A percentile compares a stretch with the other conserved stretches of the same genome.
phyloP scores from a whole-genome alignment of 2,888 invertebrate genomes.

The Apamea crenata region DNA sequence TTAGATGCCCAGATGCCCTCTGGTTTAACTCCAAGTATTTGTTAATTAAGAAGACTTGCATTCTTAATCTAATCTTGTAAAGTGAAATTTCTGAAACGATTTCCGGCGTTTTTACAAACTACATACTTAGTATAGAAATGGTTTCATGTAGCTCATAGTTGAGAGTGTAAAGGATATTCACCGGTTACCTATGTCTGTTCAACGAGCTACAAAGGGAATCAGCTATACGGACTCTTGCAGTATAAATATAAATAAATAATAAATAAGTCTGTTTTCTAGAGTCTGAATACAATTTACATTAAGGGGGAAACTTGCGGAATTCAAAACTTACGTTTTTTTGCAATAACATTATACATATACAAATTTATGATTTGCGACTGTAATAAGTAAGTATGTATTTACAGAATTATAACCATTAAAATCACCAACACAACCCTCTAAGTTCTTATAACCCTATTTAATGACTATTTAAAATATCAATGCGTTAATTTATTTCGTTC shows the following conservation, averaged over 20 bases:
- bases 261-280: slow-evolving; percentile 22
- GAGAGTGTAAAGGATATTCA: slow-evolving; percentile 3
- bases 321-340: too few species aligned
- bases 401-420: too few species aligned
- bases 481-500: too few species aligned
- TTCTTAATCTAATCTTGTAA: neutral
- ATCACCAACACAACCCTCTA: too few species aligned
- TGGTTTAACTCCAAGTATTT: slow-evolving; percentile 23
- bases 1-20: slow-evolving; percentile 24
- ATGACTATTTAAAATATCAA: too few species aligned
- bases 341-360: too few species aligned
- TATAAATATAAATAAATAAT: too few species aligned
- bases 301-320: neutral
- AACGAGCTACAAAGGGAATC: slow-evolving; percentile 9
- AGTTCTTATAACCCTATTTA: too few species aligned
- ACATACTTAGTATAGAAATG: neutral
- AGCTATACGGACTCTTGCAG: neutral
- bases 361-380: too few species aligned
- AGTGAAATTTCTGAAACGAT: neutral
- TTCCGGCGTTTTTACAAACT: neutral
- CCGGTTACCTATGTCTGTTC: slow-evolving; percentile 8
- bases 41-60: slow-evolving; percentile 24
- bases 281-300: slow-evolving; percentile 37
- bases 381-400: too few species aligned
- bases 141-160: neutral